phyloP scores from a whole-genome alignment of 2,888 invertebrate species.

The Thymelicus sylvestris region DNA sequence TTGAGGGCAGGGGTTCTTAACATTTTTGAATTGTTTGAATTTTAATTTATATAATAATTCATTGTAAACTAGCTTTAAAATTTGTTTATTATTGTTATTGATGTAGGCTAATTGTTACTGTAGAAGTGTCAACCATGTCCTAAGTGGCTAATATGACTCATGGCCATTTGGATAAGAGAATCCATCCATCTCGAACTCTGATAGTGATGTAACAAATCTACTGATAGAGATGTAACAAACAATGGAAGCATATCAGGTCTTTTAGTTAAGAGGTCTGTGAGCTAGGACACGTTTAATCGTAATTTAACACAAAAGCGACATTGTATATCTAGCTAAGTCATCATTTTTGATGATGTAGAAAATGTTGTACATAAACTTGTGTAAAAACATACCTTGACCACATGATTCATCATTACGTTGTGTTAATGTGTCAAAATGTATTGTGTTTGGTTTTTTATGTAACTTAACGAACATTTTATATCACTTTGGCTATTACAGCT shows the following conservation, averaged over 20 bases:
- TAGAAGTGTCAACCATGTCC: no score
- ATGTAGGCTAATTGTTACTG: not conserved
- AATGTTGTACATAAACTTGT: not conserved
- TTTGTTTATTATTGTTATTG: not conserved
- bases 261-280: no score
- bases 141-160: no score
- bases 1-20: constrained; percentile 4
- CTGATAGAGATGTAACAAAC: no score
- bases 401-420: not conserved
- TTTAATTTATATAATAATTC: no score
- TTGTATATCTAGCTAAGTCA: not conserved
- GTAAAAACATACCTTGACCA: not conserved
- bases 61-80: no score
- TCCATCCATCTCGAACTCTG: no score
- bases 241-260: no score
- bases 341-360: not conserved
- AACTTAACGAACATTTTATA: not conserved
- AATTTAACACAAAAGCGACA: no score
- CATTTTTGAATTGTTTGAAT: not conserved
- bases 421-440: constrained; percentile 9
- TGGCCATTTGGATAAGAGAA: no score
- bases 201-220: no score
- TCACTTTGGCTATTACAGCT: not conserved
- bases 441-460: not conserved
- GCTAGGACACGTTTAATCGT: no score